These are phyloP conservation scores for Hirudinaria manillensis DNA, from an alignment of 2,888 invertebrate species.

Conservation along the genomic window DNA sequence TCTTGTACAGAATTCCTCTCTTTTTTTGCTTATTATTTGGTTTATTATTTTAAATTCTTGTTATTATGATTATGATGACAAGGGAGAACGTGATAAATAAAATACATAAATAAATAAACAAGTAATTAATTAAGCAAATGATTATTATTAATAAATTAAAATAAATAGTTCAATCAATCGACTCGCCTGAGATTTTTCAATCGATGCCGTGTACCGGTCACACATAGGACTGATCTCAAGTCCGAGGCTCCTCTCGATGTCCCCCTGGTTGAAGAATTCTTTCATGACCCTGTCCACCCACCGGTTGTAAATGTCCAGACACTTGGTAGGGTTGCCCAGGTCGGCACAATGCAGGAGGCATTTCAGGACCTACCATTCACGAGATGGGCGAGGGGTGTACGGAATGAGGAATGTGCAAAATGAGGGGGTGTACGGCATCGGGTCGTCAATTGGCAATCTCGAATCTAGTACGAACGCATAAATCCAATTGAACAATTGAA, in stretches of 20 bases:
- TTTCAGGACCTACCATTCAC: conserved; percentile 72
- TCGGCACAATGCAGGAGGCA: conserved; percentile 99
- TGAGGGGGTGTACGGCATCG: background rate
- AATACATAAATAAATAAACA: background rate
- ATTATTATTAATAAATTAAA: background rate
- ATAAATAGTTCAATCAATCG: conserved; percentile 1
- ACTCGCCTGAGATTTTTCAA: conserved; percentile 79
- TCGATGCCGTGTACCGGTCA: conserved; percentile 88
- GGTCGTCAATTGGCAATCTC: too few relatives aligned
- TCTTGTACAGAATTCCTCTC: too few relatives aligned
- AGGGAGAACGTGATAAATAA: too few relatives aligned
- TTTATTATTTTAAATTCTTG: background rate
- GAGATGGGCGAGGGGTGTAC: background rate
- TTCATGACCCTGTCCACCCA: conserved; percentile 95
- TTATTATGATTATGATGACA: conserved; percentile 1
- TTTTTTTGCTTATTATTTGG: too few relatives aligned
- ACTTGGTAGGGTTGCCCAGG: conserved; percentile 85
- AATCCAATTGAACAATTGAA: too few relatives aligned
- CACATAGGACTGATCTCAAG: conserved; percentile 99
- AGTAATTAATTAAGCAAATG: background rate
- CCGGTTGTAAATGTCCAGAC: conserved; percentile 78
- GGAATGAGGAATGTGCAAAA: background rate
- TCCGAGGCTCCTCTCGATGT: conserved; percentile 76
- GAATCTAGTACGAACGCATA: too few relatives aligned
- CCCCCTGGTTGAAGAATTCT: conserved; percentile 94